Evolutionary conservation across 2,888 invertebrate species (phyloP).

Genomic region (Margaritifera margaritifera): DNA sequence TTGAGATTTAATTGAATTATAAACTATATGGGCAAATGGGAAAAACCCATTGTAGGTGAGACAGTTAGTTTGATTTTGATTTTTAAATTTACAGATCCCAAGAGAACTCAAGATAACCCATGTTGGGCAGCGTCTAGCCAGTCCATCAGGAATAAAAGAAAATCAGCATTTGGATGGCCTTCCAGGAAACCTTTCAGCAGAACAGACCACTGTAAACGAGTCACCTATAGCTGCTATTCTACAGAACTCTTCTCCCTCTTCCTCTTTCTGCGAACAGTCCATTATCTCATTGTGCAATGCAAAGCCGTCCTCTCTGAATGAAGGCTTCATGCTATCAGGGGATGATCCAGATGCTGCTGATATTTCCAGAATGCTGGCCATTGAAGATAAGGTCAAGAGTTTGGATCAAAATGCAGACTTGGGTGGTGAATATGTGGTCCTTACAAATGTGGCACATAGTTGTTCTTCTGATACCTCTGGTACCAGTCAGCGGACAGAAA

Average conservation of each 20-base stretch:
- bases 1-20: too few species aligned
- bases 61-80: neutral
- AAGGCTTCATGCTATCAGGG: conserved; percentile 50
- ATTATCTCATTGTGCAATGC: conserved; percentile 39
- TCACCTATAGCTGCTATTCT: conserved; percentile 38
- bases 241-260: conserved; percentile 33
- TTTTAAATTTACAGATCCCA: conserved; percentile 9
- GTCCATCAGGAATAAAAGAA: conserved; percentile 24
- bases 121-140: conserved; percentile 53
- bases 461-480: conserved; percentile 26
- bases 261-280: conserved; percentile 38
- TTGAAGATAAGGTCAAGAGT: neutral
- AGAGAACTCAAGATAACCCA: conserved; percentile 13
- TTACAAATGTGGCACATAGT: conserved; percentile 9
- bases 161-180: neutral
- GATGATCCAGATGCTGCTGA: conserved; percentile 39
- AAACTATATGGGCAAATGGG: too few species aligned
- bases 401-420: neutral
- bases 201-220: conserved; percentile 18
- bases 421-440: conserved; percentile 30
- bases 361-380: conserved; percentile 30
- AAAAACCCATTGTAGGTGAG: too few species aligned
- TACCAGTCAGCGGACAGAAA: neutral
- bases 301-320: conserved; percentile 46
- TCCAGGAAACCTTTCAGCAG: conserved; percentile 7